Base-by-base conservation (phyloP, 2,797 vertebrate genomes). In the Lepus townsendii region DNA sequence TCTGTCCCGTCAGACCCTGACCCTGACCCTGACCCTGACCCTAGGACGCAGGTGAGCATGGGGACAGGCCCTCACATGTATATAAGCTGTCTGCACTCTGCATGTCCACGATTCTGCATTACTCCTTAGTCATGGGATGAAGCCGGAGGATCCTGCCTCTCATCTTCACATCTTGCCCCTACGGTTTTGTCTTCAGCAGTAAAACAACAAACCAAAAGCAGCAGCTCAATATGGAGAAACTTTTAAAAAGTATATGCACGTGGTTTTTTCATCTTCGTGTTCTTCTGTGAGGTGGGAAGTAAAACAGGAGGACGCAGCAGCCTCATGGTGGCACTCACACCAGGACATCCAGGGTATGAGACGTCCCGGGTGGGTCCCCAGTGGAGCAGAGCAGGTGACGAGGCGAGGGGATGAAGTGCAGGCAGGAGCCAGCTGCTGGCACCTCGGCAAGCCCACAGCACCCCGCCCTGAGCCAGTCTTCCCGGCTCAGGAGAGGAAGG, bases 361-460 rank as follows among this genome's bases (percentile, higher is more conserved):
- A 22, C 19, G 30, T n/a, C 20, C 42, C 8, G 42, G 42, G 7
- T 47, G 66, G 27, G 26, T 30, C 52, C 16, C 12, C 54, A 7
- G 8, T 1, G 7, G 14, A 57, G n/a, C 38, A 47, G 42, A 17
- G 26, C 0, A 20, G 69, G 17, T 4, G 27, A 62, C 22, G 22
- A 30, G 77, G 9, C 57, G 19, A 16, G 20, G 52, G 68, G 72
- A 50, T 3, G 0, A 7, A 17, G 35, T 4, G 22, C 12, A 32
- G 57, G 2, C 24, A 3, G 57, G 30, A 2, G 32, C 13, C 30
- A 26, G 82, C 17, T 0, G 16, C 50, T 65, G 16, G 35, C 11
- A 2, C 3, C 22, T 24, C 3, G 0, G 32, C 12, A 80, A 22
- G 13, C 0, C n/a, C 6, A 30, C 66, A 0, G 2, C 0, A 8